Conservation (phyloP, 2,888 invertebrate species). For the Lepas anatifera region DNA sequence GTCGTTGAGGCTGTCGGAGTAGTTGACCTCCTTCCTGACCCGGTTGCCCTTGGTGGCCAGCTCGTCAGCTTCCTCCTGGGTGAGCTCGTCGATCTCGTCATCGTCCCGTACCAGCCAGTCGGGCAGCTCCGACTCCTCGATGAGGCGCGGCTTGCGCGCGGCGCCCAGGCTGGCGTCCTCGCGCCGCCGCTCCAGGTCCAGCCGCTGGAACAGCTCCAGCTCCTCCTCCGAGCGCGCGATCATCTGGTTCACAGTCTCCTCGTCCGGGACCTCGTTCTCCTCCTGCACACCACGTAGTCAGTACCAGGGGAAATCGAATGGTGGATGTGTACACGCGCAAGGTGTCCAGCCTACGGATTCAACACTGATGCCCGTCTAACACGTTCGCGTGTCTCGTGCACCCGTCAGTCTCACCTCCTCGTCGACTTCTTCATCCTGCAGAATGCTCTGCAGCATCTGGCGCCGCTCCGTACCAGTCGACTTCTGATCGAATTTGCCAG, state of each 20-base stretch:
- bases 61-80: constrained; percentile 53
- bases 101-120: constrained; percentile 90
- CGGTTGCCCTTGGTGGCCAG: constrained; percentile 80
- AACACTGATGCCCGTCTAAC: too few species aligned
- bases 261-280: constrained; percentile 95
- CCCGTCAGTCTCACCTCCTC: constrained; percentile 62
- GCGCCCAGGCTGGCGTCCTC: constrained; percentile 57
- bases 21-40: constrained; percentile 93
- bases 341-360: too few species aligned
- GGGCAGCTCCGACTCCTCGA: constrained; percentile 90
- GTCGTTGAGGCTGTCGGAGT: constrained; percentile 91
- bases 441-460: constrained; percentile 86
- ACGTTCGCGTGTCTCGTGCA: too few species aligned
- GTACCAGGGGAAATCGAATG: too few species aligned
- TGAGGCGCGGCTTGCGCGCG: constrained; percentile 66
- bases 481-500: constrained; percentile 99
- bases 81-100: constrained; percentile 37
- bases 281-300: constrained; percentile 44
- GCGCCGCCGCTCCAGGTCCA: constrained; percentile 81
- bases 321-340: too few species aligned
- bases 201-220: constrained; percentile 80
- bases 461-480: constrained; percentile 94
- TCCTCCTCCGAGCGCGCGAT: constrained; percentile 91
- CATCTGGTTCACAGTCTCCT: constrained; percentile 99
- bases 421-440: constrained; percentile 87